Evolutionary conservation across 2,888 invertebrate species (phyloP), one percentile per base, ranked within the genome.

Genomic region (Macaria liturata): DNA sequence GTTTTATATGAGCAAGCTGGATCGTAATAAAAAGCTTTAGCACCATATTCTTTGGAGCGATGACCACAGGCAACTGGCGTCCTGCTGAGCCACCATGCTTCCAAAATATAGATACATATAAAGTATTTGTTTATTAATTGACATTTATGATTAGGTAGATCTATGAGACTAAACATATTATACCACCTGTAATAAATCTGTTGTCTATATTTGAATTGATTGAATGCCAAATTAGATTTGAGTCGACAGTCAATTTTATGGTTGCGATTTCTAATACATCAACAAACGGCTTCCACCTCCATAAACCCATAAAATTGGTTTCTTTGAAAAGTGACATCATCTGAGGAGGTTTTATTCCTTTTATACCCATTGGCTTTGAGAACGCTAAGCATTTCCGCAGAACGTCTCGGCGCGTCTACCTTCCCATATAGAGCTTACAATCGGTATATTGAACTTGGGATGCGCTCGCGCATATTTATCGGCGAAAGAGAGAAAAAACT

Each of bases 401-500:
- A 49, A 64, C 20, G 56, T 49, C 20, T 49, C 20, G 42, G 58
- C 61, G 54, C 62, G 50, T 57, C 61, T 59, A 48, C 47, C 45
- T 50, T 51, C 20, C 51, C 57, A 53, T 62, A 61, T 56, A 65
- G 53, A 59, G 56, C 67, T 57, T 62, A 68, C 74, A 68, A 70
- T 69, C 72, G 62, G 77, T 68, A 64, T 76, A 77, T 75, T 78
- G 75, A 78, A 77, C 78, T 71, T 73, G 66, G 52, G 75, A 76
- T 78, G 76, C 74, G 72, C 69, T 66, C 61, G 70, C 74, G 76
- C 71, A 72, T 69, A 70, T 57, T 56, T 80, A 81, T 83, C 79
- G 81, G 80, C 81, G 72, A 82, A 80, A 76, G 74, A 72, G 75
- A 72, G 71, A 76, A 76, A 42, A 70, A 77, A 79, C 76, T 72